Percentiles rank a stretch among this genome's conserved stretches.
These are phyloP conservation scores for Neosilurus hyrtlii DNA, from an alignment of 2,797 vertebrate species.

Conservation along the genomic window DNA sequence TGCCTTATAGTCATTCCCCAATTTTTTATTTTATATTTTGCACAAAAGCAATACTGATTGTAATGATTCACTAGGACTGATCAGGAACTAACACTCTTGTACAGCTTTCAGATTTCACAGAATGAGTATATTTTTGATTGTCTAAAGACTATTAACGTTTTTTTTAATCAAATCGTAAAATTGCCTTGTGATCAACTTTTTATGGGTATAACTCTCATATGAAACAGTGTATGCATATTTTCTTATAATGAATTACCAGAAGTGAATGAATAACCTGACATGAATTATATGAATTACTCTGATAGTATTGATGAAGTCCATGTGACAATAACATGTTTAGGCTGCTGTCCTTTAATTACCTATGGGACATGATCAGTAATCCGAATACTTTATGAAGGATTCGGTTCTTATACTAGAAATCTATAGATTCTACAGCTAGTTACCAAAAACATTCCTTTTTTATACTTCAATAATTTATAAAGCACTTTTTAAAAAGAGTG, in stretches of 20 bases:
- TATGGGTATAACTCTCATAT: neutral
- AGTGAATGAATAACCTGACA: neutral
- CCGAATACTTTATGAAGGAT: neutral
- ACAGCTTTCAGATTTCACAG: neutral
- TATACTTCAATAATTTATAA: neutral
- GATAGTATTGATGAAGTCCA: neutral
- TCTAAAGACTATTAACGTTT: neutral
- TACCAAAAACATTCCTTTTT: neutral
- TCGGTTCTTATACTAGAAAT: neutral
- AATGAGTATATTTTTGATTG: neutral
- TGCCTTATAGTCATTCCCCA: neutral
- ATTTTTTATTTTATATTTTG: too few relatives aligned
- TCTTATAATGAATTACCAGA: neutral
- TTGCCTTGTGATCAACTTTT: neutral
- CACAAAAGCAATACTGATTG: neutral
- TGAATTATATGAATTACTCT: neutral
- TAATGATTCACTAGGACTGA: conserved; percentile 5
- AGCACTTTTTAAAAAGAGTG: neutral
- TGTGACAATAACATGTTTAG: neutral
- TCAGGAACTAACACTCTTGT: conserved; percentile 29
- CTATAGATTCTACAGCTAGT: neutral
- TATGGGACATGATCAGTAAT: neutral
- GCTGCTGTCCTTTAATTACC: neutral
- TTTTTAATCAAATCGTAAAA: conserved; percentile 18
- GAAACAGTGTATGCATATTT: neutral